Base-by-base conservation (phyloP, 2,888 invertebrate species). In the Diadromus collaris region DNA sequence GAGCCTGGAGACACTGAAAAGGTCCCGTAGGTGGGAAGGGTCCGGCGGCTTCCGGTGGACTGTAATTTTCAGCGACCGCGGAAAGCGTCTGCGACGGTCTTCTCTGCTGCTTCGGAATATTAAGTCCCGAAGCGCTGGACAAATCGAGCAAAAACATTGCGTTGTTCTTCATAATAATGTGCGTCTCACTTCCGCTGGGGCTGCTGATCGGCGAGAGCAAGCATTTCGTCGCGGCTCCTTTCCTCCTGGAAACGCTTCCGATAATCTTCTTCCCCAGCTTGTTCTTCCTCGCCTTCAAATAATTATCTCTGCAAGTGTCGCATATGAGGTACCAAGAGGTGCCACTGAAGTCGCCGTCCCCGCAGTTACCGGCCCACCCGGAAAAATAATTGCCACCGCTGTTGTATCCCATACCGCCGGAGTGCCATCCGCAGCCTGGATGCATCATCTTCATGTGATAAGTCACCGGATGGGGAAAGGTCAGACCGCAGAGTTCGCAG, bases 251-350 rank as follows among this genome's bases (percentile, higher is more conserved):
- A 80, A 86, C 88, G 16, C 84, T 85, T 2, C 83, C 86, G 6
- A 85, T 88, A 2, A 88, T 83, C 78, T 90, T 91, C 67, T 91
- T 88, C 0, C 84, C 83, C 0, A 86, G 56, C 63, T 87, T 88
- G 32, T 82, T 83, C 46, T 87, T 89, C 1, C 86, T 74, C 7
- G 86, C 82, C 85, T 87, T 93, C 83, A 93, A 91, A 89, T 93
- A 96, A 86, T 95, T 96, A 69, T 97, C 96, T 9, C 97, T 95
- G 88, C 99, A 99, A 58, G 93, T 93, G 88, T 98, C 97, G 91
- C 99, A 99, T 89, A 97, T 95, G 34, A 98, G 93, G 90, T 98
- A 99, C 97, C 98, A 98, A 19, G 97, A 95, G 81, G 95, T 95
- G 54, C 93, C 93, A 61, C 95, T 95, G 41, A 95, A 93, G 32